Conservation (phyloP, 2,797 vertebrate genomes). For the Gymnocypris eckloni region DNA sequence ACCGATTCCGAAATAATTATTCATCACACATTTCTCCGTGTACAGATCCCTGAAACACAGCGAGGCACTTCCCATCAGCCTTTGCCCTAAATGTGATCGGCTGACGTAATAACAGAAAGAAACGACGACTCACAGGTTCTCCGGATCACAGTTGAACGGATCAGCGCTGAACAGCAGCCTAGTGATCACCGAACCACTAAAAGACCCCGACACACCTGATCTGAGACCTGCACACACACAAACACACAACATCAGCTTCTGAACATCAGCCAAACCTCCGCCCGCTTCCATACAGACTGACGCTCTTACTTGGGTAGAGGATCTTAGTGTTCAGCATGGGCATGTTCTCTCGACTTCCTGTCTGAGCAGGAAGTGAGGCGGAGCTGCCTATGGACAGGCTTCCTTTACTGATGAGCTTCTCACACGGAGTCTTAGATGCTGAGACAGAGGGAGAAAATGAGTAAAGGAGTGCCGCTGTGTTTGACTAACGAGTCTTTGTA, state of each 20-base stretch:
- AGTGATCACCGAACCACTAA: slow-evolving; percentile 90
- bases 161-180: slow-evolving; percentile 91
- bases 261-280: not conserved
- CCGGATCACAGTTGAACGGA: slow-evolving; percentile 90
- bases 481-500: not conserved
- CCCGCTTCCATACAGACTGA: not conserved
- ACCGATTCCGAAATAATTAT: slow-evolving; percentile 98
- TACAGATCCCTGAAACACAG: slow-evolving; percentile 84
- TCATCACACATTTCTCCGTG: slow-evolving; percentile 98
- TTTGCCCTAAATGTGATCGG: not conserved
- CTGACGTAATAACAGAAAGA: not conserved
- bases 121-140: slow-evolving; percentile 86
- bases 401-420: slow-evolving; percentile 90
- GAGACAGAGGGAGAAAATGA: slow-evolving; percentile 19
- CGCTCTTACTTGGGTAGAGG: slow-evolving; percentile 87
- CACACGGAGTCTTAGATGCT: slow-evolving; percentile 88
- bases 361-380: slow-evolving; percentile 87
- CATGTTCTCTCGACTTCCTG: slow-evolving; percentile 86
- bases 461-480: not conserved
- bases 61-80: not conserved
- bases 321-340: slow-evolving; percentile 90
- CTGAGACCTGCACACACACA: slow-evolving; percentile 77
- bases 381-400: slow-evolving; percentile 84
- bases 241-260: slow-evolving; percentile 26
- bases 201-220: slow-evolving; percentile 85